These are phyloP conservation scores for Villa cingulata DNA, from an alignment of 2,888 invertebrate genomes.

Conservation along the genomic window DNA sequence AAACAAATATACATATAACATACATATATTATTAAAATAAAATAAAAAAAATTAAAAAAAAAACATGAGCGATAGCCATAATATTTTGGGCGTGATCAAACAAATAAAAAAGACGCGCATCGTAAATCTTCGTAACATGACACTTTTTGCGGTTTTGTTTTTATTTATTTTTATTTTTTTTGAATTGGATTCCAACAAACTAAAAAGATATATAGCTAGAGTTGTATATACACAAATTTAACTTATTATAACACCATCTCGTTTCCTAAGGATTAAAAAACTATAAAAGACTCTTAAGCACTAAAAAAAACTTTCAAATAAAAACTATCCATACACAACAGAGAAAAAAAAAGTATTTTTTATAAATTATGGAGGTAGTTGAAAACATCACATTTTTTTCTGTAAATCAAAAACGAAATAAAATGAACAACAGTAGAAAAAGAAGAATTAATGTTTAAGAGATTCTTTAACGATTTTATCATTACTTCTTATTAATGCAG, in stretches of 20 bases:
- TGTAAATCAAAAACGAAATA: neutral
- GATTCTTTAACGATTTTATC: no score
- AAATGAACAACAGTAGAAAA: neutral
- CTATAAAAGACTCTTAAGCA: slow-evolving; percentile 5
- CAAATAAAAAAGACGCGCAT: slow-evolving; percentile 11
- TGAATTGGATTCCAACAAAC: slow-evolving; percentile 9
- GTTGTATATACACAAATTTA: no score
- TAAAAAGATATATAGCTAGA: neutral
- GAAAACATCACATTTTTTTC: neutral
- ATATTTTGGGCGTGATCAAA: slow-evolving; percentile 14
- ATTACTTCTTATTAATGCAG: no score
- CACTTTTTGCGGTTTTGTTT: slow-evolving; percentile 15
- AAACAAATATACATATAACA: neutral
- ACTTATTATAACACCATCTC: neutral
- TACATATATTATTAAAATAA: no score
- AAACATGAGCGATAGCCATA: slow-evolving; percentile 9
- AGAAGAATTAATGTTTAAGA: no score
- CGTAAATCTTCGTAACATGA: slow-evolving; percentile 16
- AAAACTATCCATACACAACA: slow-evolving; percentile 1
- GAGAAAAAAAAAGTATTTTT: neutral
- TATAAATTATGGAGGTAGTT: slow-evolving; percentile 12
- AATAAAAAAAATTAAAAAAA: no score
- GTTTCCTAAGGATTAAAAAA: slow-evolving; percentile 9
- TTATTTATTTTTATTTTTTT: no score
- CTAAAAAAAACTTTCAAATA: slow-evolving; percentile 3